phyloP scores from a whole-genome alignment of 2,113 vertebrate species.

The Nothoprocta pentlandii region DNA sequence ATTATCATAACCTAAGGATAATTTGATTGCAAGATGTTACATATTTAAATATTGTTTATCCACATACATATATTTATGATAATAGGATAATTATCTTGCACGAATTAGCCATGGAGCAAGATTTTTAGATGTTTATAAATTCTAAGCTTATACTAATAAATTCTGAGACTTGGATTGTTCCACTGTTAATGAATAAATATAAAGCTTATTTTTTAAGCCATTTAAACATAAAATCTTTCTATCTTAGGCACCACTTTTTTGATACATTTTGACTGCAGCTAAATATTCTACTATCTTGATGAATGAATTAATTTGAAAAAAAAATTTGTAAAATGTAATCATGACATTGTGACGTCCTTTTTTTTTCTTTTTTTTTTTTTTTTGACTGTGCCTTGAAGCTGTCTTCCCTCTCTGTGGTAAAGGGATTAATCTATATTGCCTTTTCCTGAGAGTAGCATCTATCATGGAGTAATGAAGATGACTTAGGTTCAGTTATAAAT shows the following conservation, averaged over 20 bases:
- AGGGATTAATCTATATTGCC: neutral
- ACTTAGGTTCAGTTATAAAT: neutral
- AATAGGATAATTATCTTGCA: constrained; percentile 14
- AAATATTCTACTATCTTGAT: neutral
- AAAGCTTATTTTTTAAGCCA: constrained; percentile 27
- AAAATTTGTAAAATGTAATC: constrained; percentile 8
- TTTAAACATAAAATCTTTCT: constrained; percentile 17
- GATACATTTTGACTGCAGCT: constrained; percentile 34
- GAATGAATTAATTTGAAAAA: constrained; percentile 24
- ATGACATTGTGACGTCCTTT: neutral
- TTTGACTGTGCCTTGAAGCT: neutral
- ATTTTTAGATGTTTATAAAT: constrained; percentile 24
- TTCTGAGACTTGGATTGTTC: neutral
- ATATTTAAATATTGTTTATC: constrained; percentile 52
- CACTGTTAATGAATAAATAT: constrained; percentile 50
- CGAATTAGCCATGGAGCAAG: constrained; percentile 37
- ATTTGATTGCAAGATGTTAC: neutral
- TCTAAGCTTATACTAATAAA: constrained; percentile 18
- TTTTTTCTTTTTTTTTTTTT: neutral
- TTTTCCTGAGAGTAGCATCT: neutral
- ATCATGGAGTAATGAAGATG: neutral
- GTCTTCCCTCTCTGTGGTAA: neutral
- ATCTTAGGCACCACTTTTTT: constrained; percentile 32
- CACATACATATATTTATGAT: constrained; percentile 9
- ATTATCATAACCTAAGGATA: neutral